These are phyloP conservation scores for Melinopterus prodromus DNA, from an alignment of 2,888 invertebrate genomes.

Conservation along the genomic window DNA sequence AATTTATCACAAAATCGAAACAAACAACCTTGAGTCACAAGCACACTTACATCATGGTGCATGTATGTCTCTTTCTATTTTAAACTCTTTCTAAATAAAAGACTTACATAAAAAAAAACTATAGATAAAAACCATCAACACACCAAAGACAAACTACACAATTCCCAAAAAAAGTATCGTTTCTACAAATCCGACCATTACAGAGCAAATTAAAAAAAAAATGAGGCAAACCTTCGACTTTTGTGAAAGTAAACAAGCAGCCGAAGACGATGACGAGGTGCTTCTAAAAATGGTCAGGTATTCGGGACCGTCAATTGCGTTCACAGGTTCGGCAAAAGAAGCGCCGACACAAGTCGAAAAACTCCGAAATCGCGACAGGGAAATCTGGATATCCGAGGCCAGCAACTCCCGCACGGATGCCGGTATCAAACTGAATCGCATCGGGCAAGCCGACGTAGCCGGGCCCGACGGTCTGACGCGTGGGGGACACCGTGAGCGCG, in stretches of 20 bases:
- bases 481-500: background rate
- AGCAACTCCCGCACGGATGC: background rate
- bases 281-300: slow-evolving; percentile 4
- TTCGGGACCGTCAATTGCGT: background rate
- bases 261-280: background rate
- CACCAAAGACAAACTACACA: background rate
- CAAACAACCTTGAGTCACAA: too few species aligned
- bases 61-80: too few species aligned
- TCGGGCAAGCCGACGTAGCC: background rate
- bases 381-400: too few species aligned
- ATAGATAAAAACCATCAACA: background rate
- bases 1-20: too few species aligned
- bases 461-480: background rate
- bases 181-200: background rate
- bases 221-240: background rate
- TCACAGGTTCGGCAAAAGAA: background rate
- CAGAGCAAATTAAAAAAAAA: background rate
- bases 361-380: background rate
- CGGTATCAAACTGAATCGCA: background rate
- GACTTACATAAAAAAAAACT: background rate
- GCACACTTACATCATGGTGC: too few species aligned
- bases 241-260: background rate
- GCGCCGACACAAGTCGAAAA: background rate
- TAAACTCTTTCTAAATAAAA: background rate
- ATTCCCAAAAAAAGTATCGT: background rate